A percentile compares a stretch with the other conserved stretches of the same genome.
phyloP scores from a whole-genome alignment of 2,113 vertebrate species.

The Campylorhamphus procurvoides region DNA sequence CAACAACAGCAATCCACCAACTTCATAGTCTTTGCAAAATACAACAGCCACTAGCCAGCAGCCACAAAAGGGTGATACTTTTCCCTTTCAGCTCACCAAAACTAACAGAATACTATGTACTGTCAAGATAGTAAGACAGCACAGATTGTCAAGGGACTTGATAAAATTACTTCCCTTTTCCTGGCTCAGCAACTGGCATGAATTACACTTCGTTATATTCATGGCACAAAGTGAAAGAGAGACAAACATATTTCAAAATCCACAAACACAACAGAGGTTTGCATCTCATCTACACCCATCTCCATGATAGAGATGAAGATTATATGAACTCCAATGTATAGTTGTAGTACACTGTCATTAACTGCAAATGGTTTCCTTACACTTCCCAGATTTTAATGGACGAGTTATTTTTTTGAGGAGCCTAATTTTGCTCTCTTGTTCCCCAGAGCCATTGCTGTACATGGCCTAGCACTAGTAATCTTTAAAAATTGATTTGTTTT shows the following conservation, averaged over 20 bases:
- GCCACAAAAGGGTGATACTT: not conserved
- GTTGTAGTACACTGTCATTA: not conserved
- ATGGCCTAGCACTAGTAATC: not conserved
- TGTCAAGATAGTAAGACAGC: not conserved
- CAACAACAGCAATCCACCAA: not conserved
- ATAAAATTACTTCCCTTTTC: not conserved
- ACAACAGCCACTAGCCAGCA: not conserved
- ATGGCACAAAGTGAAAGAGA: not conserved
- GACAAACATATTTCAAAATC: not conserved
- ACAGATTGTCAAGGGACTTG: not conserved
- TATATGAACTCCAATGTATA: not conserved
- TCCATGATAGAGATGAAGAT: not conserved
- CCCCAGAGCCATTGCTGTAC: not conserved
- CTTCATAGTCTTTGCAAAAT: not conserved
- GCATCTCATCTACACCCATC: not conserved
- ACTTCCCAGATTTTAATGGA: not conserved
- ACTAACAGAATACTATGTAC: not conserved
- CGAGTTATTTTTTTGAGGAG: not conserved
- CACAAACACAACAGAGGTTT: not conserved
- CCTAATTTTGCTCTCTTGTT: not conserved
- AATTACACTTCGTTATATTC: not conserved
- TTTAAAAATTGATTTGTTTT: not conserved
- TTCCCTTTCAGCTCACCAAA: not conserved
- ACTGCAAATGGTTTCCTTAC: not conserved
- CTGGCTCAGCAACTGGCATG: not conserved